Evolutionary conservation across 2,797 vertebrate species (phyloP).

Genomic region (Poecilia wingei): DNA sequence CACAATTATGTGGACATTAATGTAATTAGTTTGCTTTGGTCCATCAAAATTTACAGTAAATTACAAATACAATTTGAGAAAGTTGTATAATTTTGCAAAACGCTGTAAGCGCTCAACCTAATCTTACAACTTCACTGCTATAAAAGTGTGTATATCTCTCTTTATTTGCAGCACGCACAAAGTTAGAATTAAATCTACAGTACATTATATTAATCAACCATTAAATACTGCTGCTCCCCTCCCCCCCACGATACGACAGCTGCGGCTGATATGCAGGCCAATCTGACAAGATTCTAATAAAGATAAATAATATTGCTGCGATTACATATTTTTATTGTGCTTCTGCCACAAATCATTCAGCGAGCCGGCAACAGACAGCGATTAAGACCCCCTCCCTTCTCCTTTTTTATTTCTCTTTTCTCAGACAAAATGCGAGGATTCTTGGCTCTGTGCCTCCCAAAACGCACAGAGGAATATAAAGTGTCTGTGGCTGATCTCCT

Average conservation of each 20-base stretch:
- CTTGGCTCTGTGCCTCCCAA: constrained; percentile 67
- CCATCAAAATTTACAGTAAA: neutral
- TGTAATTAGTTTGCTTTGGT: neutral
- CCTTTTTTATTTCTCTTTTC: constrained; percentile 71
- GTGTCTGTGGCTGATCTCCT: constrained; percentile 78
- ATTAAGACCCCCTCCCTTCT: constrained; percentile 67
- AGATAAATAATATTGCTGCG: constrained; percentile 83
- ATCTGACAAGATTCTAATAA: constrained; percentile 84
- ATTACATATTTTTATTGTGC: constrained; percentile 78
- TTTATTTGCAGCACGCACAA: constrained; percentile 19
- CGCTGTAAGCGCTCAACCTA: neutral
- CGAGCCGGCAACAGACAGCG: constrained; percentile 59
- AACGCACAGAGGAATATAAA: constrained; percentile 79
- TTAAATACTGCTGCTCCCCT: constrained; percentile 44
- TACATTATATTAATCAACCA: constrained; percentile 28
- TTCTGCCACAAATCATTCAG: constrained; percentile 71
- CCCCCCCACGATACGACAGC: constrained; percentile 40
- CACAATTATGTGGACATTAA: neutral
- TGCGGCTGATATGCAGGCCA: constrained; percentile 77
- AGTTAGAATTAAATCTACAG: constrained; percentile 36
- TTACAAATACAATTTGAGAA: neutral
- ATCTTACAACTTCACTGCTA: neutral
- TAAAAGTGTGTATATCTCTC: constrained; percentile 18
- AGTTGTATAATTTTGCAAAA: neutral
- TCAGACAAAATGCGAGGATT: constrained; percentile 40